Conservation (phyloP, 1,140 invertebrate species). For the Hylaeus anthracinus region DNA sequence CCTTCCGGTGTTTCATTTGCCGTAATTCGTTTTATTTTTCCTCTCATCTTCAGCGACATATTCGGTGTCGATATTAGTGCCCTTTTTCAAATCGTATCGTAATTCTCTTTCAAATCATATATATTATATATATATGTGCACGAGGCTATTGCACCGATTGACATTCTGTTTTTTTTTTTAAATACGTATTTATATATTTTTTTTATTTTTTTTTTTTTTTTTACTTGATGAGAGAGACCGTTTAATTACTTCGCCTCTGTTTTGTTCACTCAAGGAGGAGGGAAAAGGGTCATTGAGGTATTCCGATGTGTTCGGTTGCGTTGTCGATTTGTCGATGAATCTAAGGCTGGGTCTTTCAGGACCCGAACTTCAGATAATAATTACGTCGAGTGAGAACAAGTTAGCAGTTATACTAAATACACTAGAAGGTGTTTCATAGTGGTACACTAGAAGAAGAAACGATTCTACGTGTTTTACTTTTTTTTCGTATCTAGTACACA, state of each 20-base stretch:
- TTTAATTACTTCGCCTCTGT: conserved; percentile 57
- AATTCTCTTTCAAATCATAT: conserved; percentile 53
- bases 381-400: too few species aligned
- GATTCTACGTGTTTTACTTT: too few species aligned
- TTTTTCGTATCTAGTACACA: too few species aligned
- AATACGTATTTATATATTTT: not conserved
- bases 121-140: conserved; percentile 45
- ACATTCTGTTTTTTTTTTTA: conserved; percentile 38
- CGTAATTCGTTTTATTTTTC: not conserved
- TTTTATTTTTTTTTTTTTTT: conserved; percentile 9
- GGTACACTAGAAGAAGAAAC: too few species aligned
- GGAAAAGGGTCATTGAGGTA: conserved; percentile 63
- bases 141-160: conserved; percentile 63
- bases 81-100: conserved; percentile 56
- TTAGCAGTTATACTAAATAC: too few species aligned
- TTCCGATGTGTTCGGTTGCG: conserved; percentile 24
- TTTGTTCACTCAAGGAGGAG: conserved; percentile 56
- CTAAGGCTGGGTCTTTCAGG: too few species aligned
- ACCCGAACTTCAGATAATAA: too few species aligned
- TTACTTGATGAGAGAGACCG: conserved; percentile 36
- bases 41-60: not conserved
- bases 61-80: conserved; percentile 46
- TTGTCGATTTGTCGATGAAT: not conserved
- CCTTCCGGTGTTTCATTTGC: conserved; percentile 34
- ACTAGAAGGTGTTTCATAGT: too few species aligned